A percentile compares a stretch with the other conserved stretches of the same genome.
These are phyloP conservation scores for Gallinago paraguaiae DNA, from an alignment of 2,113 vertebrate species.

Conservation along the genomic window DNA sequence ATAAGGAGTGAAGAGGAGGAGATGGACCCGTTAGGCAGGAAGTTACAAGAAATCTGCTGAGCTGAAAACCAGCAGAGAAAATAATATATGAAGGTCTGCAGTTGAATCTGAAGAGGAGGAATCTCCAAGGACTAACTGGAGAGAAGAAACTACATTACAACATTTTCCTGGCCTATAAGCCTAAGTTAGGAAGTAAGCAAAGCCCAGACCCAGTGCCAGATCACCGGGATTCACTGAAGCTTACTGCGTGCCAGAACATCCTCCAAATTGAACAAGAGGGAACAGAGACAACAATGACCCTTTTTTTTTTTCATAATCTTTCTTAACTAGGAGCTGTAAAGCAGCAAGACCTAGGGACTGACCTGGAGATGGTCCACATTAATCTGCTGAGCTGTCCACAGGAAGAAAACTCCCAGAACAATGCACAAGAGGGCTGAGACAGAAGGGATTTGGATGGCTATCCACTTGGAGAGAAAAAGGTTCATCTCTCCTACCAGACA, in stretches of 20 bases:
- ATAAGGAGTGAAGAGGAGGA: slow-evolving; percentile 63
- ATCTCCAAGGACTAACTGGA: slow-evolving; percentile 75
- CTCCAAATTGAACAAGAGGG: slow-evolving; percentile 75
- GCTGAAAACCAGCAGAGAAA: slow-evolving; percentile 74
- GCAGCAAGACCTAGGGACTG: slow-evolving; percentile 38
- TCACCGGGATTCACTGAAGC: slow-evolving; percentile 62
- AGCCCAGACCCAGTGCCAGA: slow-evolving; percentile 72
- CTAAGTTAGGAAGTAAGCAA: slow-evolving; percentile 73
- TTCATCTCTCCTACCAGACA: neutral
- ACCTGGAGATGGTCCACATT: slow-evolving; percentile 63
- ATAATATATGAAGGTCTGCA: slow-evolving; percentile 72
- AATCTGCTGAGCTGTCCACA: slow-evolving; percentile 57
- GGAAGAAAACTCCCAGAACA: slow-evolving; percentile 53
- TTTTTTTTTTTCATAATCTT: slow-evolving; percentile 52
- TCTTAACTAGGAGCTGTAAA: slow-evolving; percentile 51
- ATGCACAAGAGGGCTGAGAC: slow-evolving; percentile 58
- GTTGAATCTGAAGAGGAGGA: slow-evolving; percentile 66
- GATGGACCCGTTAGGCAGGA: slow-evolving; percentile 65
- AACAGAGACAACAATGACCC: slow-evolving; percentile 73
- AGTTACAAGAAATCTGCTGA: slow-evolving; percentile 68
- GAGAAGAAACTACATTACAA: slow-evolving; percentile 77
- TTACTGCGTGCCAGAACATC: slow-evolving; percentile 73
- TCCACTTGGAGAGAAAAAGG: neutral
- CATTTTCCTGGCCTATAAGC: slow-evolving; percentile 80
- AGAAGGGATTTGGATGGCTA: slow-evolving; percentile 21